Conservation (phyloP, 2,888 invertebrate genomes). For the Tetrapedia diversipes region DNA sequence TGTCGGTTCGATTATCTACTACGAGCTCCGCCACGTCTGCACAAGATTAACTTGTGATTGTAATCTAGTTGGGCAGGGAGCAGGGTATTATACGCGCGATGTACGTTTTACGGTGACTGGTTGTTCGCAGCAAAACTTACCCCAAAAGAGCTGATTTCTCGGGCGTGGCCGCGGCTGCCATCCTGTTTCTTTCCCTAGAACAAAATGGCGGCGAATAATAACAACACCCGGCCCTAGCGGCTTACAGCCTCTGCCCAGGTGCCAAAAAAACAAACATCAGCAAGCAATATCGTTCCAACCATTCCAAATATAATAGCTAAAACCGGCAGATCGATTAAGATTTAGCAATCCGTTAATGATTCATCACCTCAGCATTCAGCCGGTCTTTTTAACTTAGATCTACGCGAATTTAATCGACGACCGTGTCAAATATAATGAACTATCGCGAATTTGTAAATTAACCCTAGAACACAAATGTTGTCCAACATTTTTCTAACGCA, state of each 20-base stretch:
- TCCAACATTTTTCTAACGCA: too few species aligned
- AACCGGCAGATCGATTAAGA: neutral
- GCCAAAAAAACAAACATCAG: constrained; percentile 29
- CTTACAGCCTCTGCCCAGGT: constrained; percentile 51
- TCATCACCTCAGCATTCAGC: neutral
- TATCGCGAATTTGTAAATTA: too few species aligned
- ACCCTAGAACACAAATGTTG: too few species aligned
- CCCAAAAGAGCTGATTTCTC: constrained; percentile 95
- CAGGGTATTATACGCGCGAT: too few species aligned
- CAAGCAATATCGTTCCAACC: constrained; percentile 30
- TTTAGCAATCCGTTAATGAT: neutral
- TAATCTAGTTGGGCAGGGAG: too few species aligned
- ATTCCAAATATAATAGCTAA: neutral
- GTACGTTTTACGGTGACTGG: constrained; percentile 2
- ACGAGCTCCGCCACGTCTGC: neutral
- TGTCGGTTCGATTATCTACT: constrained; percentile 25
- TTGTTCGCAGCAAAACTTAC: constrained; percentile 85
- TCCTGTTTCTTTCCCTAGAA: constrained; percentile 84
- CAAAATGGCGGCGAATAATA: constrained; percentile 82
- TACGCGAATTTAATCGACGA: too few species aligned
- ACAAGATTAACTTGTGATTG: neutral
- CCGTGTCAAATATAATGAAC: too few species aligned
- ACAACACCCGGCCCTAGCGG: constrained; percentile 71
- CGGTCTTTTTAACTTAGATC: constrained; percentile 8
- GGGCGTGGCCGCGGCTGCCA: constrained; percentile 89